Evolutionary conservation across 2,888 invertebrate species (phyloP).

Genomic region (Achlya flavicornis): DNA sequence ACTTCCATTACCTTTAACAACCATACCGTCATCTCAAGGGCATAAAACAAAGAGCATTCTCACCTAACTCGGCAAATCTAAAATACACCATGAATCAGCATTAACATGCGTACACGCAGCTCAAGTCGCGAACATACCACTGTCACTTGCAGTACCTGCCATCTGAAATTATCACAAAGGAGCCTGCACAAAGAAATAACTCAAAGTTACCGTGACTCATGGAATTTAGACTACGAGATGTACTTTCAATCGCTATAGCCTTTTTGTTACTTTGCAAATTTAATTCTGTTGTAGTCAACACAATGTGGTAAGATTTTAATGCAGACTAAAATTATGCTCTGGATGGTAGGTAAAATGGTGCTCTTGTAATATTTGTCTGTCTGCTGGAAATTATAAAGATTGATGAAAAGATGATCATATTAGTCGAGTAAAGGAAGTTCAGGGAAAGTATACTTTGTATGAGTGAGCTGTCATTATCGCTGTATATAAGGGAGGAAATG

Average conservation of each 20-base stretch:
- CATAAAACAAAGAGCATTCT: conserved; percentile 24
- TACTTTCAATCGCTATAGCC: not conserved
- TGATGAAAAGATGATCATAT: no score
- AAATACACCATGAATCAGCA: conserved; percentile 51
- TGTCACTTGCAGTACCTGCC: conserved; percentile 41
- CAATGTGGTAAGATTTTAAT: not conserved
- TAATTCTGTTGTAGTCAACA: not conserved
- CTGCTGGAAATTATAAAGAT: no score
- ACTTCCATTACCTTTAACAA: not conserved
- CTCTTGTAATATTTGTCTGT: no score
- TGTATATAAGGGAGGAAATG: no score
- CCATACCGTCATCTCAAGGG: not conserved
- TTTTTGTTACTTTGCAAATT: not conserved
- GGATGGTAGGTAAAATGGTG: no score
- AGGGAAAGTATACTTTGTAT: no score
- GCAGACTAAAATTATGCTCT: not conserved
- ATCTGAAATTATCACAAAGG: conserved; percentile 68
- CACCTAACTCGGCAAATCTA: conserved; percentile 28
- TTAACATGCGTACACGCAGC: conserved; percentile 16
- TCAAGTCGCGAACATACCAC: conserved; percentile 13
- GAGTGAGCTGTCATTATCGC: no score
- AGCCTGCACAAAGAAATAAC: conserved; percentile 56
- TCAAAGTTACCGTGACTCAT: conserved; percentile 41
- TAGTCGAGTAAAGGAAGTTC: no score
- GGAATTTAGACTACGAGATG: not conserved